A percentile compares a stretch with the other conserved stretches of the same genome.
phyloP scores from a whole-genome alignment of 2,797 vertebrate species.

The Cetoscarus ocellatus region DNA sequence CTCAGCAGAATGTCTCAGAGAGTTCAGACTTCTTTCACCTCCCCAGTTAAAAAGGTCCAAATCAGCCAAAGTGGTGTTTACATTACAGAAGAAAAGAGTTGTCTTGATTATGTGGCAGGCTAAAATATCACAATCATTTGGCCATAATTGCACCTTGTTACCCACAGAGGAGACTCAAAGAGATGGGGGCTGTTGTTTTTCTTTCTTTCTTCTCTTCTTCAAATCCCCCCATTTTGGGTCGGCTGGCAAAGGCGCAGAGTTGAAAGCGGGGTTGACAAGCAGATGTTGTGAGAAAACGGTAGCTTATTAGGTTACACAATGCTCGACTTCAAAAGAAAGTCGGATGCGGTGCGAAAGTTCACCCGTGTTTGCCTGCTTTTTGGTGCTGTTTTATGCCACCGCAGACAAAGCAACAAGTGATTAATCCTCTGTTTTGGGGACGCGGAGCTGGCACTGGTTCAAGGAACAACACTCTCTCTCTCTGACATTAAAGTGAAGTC shows the following conservation, averaged over 20 bases:
- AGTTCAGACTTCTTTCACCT: constrained; percentile 51
- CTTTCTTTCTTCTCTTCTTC: constrained; percentile 61
- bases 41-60: constrained; percentile 54
- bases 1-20: constrained; percentile 38
- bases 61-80: constrained; percentile 67
- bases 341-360: constrained; percentile 75
- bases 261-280: constrained; percentile 83
- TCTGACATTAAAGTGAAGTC: constrained; percentile 46
- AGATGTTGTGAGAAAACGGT: constrained; percentile 85
- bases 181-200: constrained; percentile 53
- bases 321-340: constrained; percentile 72
- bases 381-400: constrained; percentile 45
- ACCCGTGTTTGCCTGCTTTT: constrained; percentile 62
- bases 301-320: constrained; percentile 84
- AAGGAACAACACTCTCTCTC: constrained; percentile 60
- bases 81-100: constrained; percentile 60
- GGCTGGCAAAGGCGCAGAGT: constrained; percentile 66
- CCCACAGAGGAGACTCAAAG: constrained; percentile 59
- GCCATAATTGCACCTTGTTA: constrained; percentile 70
- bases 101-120: constrained; percentile 61
- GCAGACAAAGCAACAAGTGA: constrained; percentile 70
- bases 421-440: constrained; percentile 75
- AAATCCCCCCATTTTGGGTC: constrained; percentile 57
- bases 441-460: constrained; percentile 61
- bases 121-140: constrained; percentile 76